Percentiles rank a stretch among this genome's conserved stretches.
phyloP scores from a whole-genome alignment of 2,888 invertebrate genomes.

The Brachyopa scutellaris region DNA sequence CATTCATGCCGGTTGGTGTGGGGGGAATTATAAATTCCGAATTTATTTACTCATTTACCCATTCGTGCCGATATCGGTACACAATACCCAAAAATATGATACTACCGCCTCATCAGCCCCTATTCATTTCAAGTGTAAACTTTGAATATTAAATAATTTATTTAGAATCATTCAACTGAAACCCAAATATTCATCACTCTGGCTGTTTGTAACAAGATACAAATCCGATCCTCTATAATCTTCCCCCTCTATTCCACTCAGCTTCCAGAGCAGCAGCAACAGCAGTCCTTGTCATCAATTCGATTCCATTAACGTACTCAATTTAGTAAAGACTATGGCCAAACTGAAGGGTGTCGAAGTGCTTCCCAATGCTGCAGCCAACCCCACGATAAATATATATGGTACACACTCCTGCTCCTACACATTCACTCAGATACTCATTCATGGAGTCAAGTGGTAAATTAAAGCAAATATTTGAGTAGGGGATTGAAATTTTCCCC shows the following conservation, averaged over 20 bases:
- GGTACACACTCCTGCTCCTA: too few relatives aligned
- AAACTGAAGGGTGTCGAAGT: slow-evolving; percentile 22
- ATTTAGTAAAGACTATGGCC: slow-evolving; percentile 49
- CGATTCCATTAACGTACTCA: slow-evolving; percentile 56
- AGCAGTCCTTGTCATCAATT: slow-evolving; percentile 46
- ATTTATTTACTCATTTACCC: slow-evolving; percentile 14
- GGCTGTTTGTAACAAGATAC: slow-evolving; percentile 35
- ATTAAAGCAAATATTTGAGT: slow-evolving; percentile 57
- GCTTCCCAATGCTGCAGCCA: not conserved
- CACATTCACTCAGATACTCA: slow-evolving; percentile 24
- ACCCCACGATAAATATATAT: not conserved
- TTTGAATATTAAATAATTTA: slow-evolving; percentile 55
- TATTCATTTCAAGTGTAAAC: slow-evolving; percentile 30
- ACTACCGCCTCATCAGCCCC: not conserved
- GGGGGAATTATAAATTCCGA: slow-evolving; percentile 17
- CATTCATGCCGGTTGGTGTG: not conserved
- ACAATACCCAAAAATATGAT: not conserved
- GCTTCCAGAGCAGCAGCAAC: not conserved
- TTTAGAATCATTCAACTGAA: slow-evolving; percentile 56
- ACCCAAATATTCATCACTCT: slow-evolving; percentile 45
- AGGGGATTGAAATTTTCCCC: slow-evolving; percentile 20
- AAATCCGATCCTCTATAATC: not conserved
- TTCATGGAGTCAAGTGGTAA: slow-evolving; percentile 57
- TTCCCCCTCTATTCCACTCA: not conserved
- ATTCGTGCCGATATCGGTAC: not conserved